Base-by-base conservation (phyloP, 2,888 invertebrate species). In the Rotaria sp. region DNA sequence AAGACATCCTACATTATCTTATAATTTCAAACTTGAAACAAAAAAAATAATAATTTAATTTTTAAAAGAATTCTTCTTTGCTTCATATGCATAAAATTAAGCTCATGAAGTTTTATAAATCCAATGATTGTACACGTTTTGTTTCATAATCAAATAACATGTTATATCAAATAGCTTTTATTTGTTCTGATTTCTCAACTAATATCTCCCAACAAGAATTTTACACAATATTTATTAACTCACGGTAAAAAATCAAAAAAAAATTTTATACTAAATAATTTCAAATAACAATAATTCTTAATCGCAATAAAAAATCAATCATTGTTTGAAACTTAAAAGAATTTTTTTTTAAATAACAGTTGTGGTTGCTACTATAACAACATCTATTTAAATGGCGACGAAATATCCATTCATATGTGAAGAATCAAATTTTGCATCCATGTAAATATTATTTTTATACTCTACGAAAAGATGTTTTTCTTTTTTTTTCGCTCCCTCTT, bases 391-490 rank as follows among this genome's bases (percentile, higher is more conserved):
- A 67, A 67, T 67, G 67, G 67, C 67, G 67, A 67, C 67, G 67
- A 67, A 67, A 35, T 67, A 30, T 67, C 13, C 21, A 67, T 67
- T 67, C 67, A 8, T 35, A 67, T 38, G 35, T 26, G 2, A 4
- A 67, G 67, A 67, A 38, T 2, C 21, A 18, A 21, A 67, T 67
- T 67, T 67, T 67, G n/a, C 67, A 67, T 67, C 18, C 67, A 67
- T 67, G 67, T 67, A 67, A 67, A 67, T 67, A 67, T 67, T 67
- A 67, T 67, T 67, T 67, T 67, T 67, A 38, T 67, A 67, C 67
- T 67, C n/a, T 35, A 35, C 3, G 35, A 67, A 35, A 67, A 67
- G 67, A 35, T 67, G 67, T 67, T 67, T 67, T 67, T 30, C 30
- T 67, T 67, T 35, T 67, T 24, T 48, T 48, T 48, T 11, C 11